Percentiles rank a stretch among this genome's conserved stretches.
phyloP scores from a whole-genome alignment of 1,140 invertebrate genomes.

The Fopius arisanus region DNA sequence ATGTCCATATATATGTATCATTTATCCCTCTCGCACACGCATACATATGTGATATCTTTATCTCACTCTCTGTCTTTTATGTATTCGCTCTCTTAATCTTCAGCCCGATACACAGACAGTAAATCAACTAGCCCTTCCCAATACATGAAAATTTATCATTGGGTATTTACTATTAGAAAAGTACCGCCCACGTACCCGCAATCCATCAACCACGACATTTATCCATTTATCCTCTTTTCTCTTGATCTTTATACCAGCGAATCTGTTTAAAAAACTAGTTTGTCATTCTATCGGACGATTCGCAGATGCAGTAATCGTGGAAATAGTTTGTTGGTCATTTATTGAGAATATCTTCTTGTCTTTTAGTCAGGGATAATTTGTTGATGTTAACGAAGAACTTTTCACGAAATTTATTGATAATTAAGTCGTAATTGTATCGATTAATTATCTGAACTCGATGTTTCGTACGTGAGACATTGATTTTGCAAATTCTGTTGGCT shows the following conservation, averaged over 20 bases:
- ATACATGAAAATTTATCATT: background rate
- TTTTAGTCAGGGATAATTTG: background rate
- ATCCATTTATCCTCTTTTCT: background rate
- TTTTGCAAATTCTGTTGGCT: no score
- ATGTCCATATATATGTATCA: constrained; percentile 5
- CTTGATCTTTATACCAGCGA: background rate
- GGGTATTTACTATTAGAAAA: background rate
- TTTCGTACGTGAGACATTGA: no score
- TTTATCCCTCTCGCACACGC: background rate
- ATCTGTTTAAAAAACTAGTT: background rate
- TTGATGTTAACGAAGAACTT: background rate
- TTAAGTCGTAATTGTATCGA: no score
- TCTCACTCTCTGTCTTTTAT: background rate
- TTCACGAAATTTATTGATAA: no score
- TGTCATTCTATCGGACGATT: background rate
- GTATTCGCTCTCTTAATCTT: background rate
- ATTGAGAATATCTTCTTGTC: background rate
- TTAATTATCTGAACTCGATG: no score
- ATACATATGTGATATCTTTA: background rate
- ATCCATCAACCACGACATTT: constrained; percentile 12
- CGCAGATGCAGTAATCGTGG: background rate
- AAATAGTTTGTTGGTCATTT: background rate
- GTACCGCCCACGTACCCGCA: background rate
- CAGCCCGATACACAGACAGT: background rate
- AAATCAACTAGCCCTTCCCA: background rate